Base-by-base conservation (phyloP, 2,797 vertebrate genomes). In the Huso huso region DNA sequence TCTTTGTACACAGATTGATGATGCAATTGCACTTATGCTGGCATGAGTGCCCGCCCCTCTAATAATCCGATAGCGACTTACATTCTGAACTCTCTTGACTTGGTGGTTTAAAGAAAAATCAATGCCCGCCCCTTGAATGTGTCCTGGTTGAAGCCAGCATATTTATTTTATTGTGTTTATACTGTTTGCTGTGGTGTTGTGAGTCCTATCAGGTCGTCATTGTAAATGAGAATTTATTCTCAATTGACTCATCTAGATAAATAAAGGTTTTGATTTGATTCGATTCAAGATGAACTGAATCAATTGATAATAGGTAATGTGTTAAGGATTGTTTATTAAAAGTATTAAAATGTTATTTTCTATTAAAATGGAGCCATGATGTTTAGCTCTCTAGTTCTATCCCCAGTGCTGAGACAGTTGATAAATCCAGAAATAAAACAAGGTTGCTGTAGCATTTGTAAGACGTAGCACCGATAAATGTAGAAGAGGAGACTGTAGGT, bases 161-260 rank as follows among this genome's bases (percentile, higher is more conserved):
- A 4, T 37, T 37, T 37, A 2, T 37, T 37, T 37, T 37, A 37
- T 4, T 37, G 23, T 4, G 4, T 37, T 37, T 37, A 2, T 63
- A 50, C 73, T 70, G 61, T 70, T 51, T 60, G 66, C 75, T 79
- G 77, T 68, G 61, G 69, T 62, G 66, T 64, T 69, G 65, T 66
- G 71, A 75, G 64, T 69, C 67, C 65, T 62, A 67, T 60, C 68
- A 75, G 8, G 61, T 58, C 15, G 51, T 52, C n/a, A 65, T 57
- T 66, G 81, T 69, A 65, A 69, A 62, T 76, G 61, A 68, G 72
- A 81, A 78, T 73, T 82, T 74, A 11, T 6, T 61, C 72, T 73
- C 77, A 6, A 49, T 52, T 60, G 1, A 55, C 68, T 49, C 55
- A 67, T 69, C 67, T n/a, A 55, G 58, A 68, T 65, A 74, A 77